Evolutionary conservation across 35 echinoderm and acorn worm genomes (phyloP).

Genomic region (Ptychodera flava): DNA sequence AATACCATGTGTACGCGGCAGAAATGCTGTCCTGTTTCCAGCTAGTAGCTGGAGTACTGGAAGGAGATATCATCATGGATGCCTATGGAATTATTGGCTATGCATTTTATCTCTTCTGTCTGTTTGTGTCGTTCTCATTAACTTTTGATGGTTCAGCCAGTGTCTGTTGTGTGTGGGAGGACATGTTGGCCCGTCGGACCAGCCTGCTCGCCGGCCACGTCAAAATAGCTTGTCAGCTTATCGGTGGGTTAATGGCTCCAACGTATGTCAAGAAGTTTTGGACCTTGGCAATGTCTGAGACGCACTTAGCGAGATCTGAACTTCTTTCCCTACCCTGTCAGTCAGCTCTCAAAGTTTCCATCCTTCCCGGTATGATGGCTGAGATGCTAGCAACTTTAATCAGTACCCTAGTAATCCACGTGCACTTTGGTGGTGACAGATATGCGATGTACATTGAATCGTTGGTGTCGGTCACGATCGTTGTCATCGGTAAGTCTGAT

Average conservation of each 20-base stretch:
- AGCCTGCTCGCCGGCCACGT: constrained; percentile 14
- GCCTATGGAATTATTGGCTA: constrained; percentile 67
- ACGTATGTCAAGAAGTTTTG: constrained; percentile 72
- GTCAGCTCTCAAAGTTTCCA: constrained; percentile 46
- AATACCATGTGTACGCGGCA: constrained; percentile 37
- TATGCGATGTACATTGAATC: constrained; percentile 35
- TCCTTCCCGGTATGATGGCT: constrained; percentile 40
- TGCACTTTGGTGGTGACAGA: constrained; percentile 31
- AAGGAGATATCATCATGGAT: constrained; percentile 85
- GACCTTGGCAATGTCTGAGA: constrained; percentile 48
- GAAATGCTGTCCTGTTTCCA: constrained; percentile 93
- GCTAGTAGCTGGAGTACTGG: constrained; percentile 81
- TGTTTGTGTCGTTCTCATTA: constrained; percentile 58
- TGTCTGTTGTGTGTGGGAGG: constrained; percentile 56
- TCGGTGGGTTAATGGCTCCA: constrained; percentile 77
- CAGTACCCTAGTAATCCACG: constrained; percentile 35
- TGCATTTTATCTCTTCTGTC: constrained; percentile 63
- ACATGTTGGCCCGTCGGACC: constrained; percentile 31
- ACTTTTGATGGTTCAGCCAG: constrained; percentile 91
- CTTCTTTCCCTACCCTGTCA: constrained; percentile 63
- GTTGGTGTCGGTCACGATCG: constrained; percentile 36
- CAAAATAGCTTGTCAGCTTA: constrained; percentile 54
- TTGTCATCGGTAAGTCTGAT: constrained; percentile 28
- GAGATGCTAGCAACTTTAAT: constrained; percentile 55
- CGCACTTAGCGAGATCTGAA: constrained; percentile 43